Conservation (phyloP, 2,888 invertebrate species). For the Machimus rusticus region DNA sequence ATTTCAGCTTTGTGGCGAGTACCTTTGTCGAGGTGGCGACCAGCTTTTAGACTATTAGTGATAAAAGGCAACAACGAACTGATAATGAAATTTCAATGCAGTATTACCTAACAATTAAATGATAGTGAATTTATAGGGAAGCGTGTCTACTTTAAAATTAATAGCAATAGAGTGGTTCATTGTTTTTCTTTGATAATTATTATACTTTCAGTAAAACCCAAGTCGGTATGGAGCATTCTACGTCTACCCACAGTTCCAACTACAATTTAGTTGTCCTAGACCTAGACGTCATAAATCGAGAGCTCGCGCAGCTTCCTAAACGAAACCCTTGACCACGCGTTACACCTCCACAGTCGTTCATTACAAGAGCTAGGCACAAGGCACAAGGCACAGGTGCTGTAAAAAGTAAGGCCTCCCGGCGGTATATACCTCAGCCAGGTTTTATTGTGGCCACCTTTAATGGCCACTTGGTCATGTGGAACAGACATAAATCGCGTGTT, state of each 20-base stretch:
- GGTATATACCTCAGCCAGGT: background rate
- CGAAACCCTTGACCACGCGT: background rate
- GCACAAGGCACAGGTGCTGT: slow-evolving; percentile 10
- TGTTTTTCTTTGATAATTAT: background rate
- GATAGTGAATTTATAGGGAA: too few relatives aligned
- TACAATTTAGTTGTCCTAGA: background rate
- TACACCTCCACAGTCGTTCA: slow-evolving; percentile 8
- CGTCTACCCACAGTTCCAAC: background rate
- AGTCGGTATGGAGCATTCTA: background rate
- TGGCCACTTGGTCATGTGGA: slow-evolving; percentile 1
- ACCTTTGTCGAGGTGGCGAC: too few relatives aligned
- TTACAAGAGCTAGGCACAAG: background rate
- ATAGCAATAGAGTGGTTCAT: too few relatives aligned
- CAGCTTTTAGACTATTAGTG: too few relatives aligned
- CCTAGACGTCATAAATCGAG: background rate
- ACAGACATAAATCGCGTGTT: background rate
- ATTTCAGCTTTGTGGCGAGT: too few relatives aligned
- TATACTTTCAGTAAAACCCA: background rate
- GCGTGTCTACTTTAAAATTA: too few relatives aligned
- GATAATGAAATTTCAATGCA: too few relatives aligned
- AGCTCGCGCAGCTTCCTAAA: slow-evolving; percentile 9
- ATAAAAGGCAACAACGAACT: too few relatives aligned
- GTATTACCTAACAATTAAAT: too few relatives aligned
- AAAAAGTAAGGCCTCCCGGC: background rate
- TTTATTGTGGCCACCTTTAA: background rate